Evolutionary conservation across 2,888 invertebrate species (phyloP).

Genomic region (Morpho deidamia): DNA sequence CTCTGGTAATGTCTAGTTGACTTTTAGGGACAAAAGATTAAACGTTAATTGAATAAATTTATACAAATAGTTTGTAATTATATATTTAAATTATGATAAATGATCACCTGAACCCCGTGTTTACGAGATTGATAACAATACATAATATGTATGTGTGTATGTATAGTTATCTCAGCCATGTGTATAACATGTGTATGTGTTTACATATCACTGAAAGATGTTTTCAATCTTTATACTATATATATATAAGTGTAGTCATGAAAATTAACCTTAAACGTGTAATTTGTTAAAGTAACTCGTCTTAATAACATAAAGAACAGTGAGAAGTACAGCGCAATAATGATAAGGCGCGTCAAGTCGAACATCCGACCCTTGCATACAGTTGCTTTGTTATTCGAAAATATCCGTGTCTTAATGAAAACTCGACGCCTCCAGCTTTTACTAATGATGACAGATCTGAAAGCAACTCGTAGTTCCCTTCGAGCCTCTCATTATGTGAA

Average conservation of each 20-base stretch:
- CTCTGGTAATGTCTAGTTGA: constrained; percentile 11
- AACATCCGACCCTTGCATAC: constrained; percentile 25
- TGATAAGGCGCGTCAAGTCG: constrained; percentile 41
- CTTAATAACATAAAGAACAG: constrained; percentile 2
- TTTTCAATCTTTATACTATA: too few species aligned
- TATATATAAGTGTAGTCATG: too few species aligned
- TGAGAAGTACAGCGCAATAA: constrained; percentile 25
- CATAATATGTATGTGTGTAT: too few species aligned
- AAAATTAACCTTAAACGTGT: too few species aligned
- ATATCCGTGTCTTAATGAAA: constrained; percentile 69
- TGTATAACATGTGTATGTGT: too few species aligned
- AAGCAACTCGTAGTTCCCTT: constrained; percentile 52
- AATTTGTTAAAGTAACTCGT: not conserved
- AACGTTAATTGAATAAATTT: not conserved
- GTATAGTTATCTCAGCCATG: too few species aligned
- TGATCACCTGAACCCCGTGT: too few species aligned
- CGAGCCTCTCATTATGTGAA: constrained; percentile 60
- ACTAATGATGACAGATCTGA: constrained; percentile 72
- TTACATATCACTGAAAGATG: too few species aligned
- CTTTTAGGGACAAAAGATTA: constrained; percentile 2
- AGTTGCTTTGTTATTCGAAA: constrained; percentile 51
- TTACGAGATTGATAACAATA: too few species aligned
- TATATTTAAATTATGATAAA: too few species aligned
- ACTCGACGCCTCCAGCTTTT: constrained; percentile 56
- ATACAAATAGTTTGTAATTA: too few species aligned